Evolutionary conservation across 1,140 invertebrate species (phyloP).

Genomic region (Drosophila hydei): DNA sequence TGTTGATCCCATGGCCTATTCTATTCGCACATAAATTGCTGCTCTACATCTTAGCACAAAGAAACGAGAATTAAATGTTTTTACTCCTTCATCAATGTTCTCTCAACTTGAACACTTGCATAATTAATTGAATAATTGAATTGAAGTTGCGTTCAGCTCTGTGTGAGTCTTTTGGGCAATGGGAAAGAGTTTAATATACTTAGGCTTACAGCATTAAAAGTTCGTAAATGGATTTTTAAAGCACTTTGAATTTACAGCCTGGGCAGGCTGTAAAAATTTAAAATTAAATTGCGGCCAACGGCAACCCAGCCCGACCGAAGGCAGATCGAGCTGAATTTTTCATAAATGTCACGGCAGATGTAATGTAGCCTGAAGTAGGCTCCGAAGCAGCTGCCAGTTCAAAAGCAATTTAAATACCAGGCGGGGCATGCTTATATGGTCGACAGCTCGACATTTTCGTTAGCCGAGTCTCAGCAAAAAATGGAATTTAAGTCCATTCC

Average conservation of each 20-base stretch:
- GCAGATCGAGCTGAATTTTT: constrained; percentile 18
- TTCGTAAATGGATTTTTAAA: constrained; percentile 14
- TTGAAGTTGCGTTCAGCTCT: too few relatives aligned
- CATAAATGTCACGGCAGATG: constrained; percentile 48
- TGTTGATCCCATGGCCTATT: constrained; percentile 14
- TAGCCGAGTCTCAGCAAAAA: constrained; percentile 13
- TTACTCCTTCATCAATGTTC: too few relatives aligned
- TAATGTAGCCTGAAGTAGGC: constrained; percentile 28
- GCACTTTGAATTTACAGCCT: constrained; percentile 14
- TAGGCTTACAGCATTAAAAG: constrained; percentile 19
- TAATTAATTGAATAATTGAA: constrained; percentile 3
- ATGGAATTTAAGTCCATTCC: constrained; percentile 31
- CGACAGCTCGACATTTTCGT: constrained; percentile 7
- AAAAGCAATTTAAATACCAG: constrained; percentile 64
- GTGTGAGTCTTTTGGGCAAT: not conserved
- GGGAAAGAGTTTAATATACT: constrained; percentile 11
- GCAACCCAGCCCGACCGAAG: constrained; percentile 1
- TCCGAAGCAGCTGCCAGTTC: constrained; percentile 13
- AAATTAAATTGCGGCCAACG: constrained; percentile 40
- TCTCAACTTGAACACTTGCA: not conserved
- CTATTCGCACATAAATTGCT: constrained; percentile 55
- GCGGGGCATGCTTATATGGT: constrained; percentile 17
- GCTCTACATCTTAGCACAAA: constrained; percentile 2
- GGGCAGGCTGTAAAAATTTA: constrained; percentile 18
- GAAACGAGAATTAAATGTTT: too few relatives aligned